Evolutionary conservation across 2,113 vertebrate genomes (phyloP).

Genomic region (Lophura nycthemera): DNA sequence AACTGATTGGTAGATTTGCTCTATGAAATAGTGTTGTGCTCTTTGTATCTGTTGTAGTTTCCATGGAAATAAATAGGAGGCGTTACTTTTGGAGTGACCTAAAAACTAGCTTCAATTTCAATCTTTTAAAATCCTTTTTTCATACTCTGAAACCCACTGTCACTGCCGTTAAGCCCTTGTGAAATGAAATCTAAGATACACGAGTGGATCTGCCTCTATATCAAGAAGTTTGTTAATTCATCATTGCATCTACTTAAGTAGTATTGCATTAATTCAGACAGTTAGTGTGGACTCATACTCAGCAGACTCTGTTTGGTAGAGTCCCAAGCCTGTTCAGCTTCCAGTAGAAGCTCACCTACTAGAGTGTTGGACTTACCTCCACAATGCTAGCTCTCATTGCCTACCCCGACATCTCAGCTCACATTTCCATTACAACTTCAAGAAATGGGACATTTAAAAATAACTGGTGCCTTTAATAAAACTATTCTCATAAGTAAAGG

Average conservation of each 20-base stretch:
- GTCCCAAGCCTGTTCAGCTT: neutral
- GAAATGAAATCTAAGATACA: neutral
- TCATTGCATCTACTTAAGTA: too few species aligned
- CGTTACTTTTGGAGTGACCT: too few species aligned
- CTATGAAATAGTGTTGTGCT: too few species aligned
- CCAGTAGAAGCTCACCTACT: neutral
- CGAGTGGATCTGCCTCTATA: neutral
- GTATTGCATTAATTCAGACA: rapidly evolving
- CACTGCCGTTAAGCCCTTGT: neutral
- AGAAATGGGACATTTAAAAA: neutral
- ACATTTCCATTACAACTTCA: neutral
- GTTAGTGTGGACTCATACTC: neutral
- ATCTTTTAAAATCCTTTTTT: neutral
- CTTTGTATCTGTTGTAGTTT: too few species aligned
- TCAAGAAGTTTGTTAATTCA: neutral
- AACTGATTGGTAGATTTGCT: too few species aligned
- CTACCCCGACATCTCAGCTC: neutral
- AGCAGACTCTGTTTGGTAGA: rapidly evolving
- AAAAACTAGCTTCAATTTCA: neutral
- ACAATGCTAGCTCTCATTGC: neutral
- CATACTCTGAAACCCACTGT: neutral
- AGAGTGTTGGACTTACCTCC: neutral
- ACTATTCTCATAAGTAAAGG: neutral
- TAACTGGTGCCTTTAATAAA: neutral
- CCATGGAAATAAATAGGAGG: too few species aligned